These are phyloP conservation scores for Deilephila elpenor DNA, from an alignment of 2,888 invertebrate species.

Conservation along the genomic window DNA sequence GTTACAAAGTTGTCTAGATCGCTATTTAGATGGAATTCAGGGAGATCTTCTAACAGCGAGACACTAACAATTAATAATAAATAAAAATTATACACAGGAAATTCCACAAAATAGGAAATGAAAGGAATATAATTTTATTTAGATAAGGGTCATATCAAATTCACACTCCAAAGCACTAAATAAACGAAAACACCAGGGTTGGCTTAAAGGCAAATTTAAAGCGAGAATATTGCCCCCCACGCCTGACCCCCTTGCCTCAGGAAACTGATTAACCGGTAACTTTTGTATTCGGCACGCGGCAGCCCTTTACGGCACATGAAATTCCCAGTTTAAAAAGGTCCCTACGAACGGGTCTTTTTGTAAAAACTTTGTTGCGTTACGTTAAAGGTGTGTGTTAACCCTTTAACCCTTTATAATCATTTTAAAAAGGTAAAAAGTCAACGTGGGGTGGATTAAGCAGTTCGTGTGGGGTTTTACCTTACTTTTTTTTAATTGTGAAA, in stretches of 20 bases:
- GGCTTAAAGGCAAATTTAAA: constrained; percentile 9
- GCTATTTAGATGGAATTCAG: too few species aligned
- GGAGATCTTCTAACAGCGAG: too few species aligned
- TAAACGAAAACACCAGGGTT: constrained; percentile 6
- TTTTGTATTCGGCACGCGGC: constrained; percentile 36
- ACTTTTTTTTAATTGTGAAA: too few species aligned
- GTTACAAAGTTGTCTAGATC: too few species aligned
- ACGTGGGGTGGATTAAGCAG: not conserved
- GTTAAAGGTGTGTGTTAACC: constrained; percentile 48
- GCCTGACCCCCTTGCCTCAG: constrained; percentile 11
- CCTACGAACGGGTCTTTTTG: constrained; percentile 39
- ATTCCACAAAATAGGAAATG: too few species aligned
- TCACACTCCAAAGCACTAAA: not conserved
- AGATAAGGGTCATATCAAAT: not conserved
- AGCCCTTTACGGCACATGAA: constrained; percentile 36
- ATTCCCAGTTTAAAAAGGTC: constrained; percentile 27
- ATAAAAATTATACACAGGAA: too few species aligned
- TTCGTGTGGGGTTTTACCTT: not conserved
- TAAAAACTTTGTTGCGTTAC: constrained; percentile 45
- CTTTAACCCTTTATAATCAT: constrained; percentile 60
- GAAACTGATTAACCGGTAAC: constrained; percentile 38
- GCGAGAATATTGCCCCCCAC: constrained; percentile 5
- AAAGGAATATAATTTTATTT: not conserved
- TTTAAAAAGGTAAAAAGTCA: constrained; percentile 58
- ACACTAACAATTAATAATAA: too few species aligned